Base-by-base conservation (phyloP, 2,888 invertebrate species). In the Alsophila aescularia region DNA sequence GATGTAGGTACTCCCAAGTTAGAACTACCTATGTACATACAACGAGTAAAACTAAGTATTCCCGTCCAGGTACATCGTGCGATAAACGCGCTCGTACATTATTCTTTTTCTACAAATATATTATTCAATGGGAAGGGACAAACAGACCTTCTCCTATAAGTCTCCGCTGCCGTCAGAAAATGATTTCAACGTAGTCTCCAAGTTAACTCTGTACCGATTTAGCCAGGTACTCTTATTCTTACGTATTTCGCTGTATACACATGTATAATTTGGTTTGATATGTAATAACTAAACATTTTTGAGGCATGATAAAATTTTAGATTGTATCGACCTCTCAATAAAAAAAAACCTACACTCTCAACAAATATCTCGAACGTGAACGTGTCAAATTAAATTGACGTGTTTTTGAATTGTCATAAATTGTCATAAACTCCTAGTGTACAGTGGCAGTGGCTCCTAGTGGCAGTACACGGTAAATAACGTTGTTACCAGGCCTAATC, bases 121-220 rank as follows among this genome's bases (percentile, higher is more conserved):
- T 40, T 49, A 49, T 49, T 49, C 40, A 49, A 15, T 16, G 24
- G 47, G 31, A 48, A 48, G 31, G 31, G 40, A 49, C 40, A 32
- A 34, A 32, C 37, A 16, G 27, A 24, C 48, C 12, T 34, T 12
- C 21, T 36, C 10, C 40, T 24, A 40, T 40, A 40, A 40, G 31
- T 41, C 15, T 34, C 34, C 34, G 48, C 40, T 8, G 32, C 13
- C 34, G 48, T 41, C 21, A 32, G 14, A 40, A 48, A 21, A 48
- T 15, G 32, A 31, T 34, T 32, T 34, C 34, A 40, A 21, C 32
- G n/a, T 27, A n/a, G 40, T 34, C 37, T 49, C 37, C 18, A 39
- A 21, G 10, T 48, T 39, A 34, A 34, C 40, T 49, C 34, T 49
- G 13, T 27, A 34, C 15, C 48, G 16, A 34, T 15, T 32, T 34